Base-by-base conservation (phyloP, 2,797 vertebrate species). In the Smutsia temminckii region DNA sequence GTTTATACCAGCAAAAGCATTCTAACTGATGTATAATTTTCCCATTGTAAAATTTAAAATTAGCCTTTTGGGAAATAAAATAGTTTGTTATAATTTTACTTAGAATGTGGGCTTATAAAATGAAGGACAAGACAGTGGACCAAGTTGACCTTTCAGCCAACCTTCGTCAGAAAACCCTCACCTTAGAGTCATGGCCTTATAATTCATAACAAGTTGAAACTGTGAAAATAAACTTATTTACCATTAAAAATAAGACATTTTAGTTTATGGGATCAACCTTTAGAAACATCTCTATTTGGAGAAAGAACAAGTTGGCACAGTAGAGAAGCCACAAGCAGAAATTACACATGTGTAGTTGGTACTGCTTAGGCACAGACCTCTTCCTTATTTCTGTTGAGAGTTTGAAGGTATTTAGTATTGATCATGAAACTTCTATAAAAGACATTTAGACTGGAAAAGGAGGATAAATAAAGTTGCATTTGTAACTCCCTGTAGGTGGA, bases 191-290 rank as follows among this genome's bases (percentile, higher is more conserved):
- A 69, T 85, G 27, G 8, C 27, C 51, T 88, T 89, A 74, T 42
- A 84, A 49, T 68, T 93, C 66, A 37, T 79, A 86, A 68, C 51
- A 74, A n/a, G 66, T 88, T 57, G 18, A 93, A 83, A 57, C 42
- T 84, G 51, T 84, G 90, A 80, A 91, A 93, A 93, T 78, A 92
- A 80, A 59, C 83, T 57, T 18, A 94, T 78, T 91, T 88, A 34
- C 29, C 46, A 75, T 34, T 68, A 53, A 89, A 95, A 88, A 25
- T 77, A 42, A 77, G 66, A 59, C 40, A 55, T 34, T 23, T 40
- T 91, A 74, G 25, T 79, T 89, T 71, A 32, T 79, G 66, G 20
- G 21, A 3, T 75, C 16, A 53, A 91, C 29, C 66, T 23, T 63
- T 49, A 75, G 17, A 69, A 84, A 75, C 18, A 84, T 25, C 40